Base-by-base conservation (phyloP, 2,888 invertebrate genomes). In the Dryocosmus kuriphilus region DNA sequence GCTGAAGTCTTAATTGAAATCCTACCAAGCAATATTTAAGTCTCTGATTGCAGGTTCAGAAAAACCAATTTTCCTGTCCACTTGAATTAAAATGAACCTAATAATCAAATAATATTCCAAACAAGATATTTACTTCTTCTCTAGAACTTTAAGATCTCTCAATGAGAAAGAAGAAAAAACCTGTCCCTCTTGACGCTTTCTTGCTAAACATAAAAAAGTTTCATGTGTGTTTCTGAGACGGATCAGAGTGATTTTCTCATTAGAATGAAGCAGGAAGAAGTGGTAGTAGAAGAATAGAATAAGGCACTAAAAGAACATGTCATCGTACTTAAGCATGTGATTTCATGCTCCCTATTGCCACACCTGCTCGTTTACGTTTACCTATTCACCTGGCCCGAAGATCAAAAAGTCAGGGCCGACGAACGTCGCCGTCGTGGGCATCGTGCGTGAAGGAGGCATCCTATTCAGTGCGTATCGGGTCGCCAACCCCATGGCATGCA, bases 401-500 rank as follows among this genome's bases (percentile, higher is more conserved):
- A 80, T 82, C 82, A 75, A 51, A 76, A 65, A 82, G 80, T 80
- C 81, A 80, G 75, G 80, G 81, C 77, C 80, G 35, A 76, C 46
- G 67, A 38, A 46, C 67, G 46, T 30, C 41, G 46, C 27, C 16
- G 38, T 24, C 46, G 76, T 73, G 82, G 46, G 76, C 77, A 81
- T 79, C 27, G 81, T 82, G 81, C 80, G 83, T 80, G 79, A 83
- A 83, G 80, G 80, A 83, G 81, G 79, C 77, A 60, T 79, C 80
- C 63, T 73, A 46, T 67, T 80, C 65, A 35, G 75, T 55, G 71
- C 55, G 71, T 24, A 77, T 41, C 61, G 77, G 82, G 80, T 82
- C 85, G 81, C 80, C 83, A 83, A 83, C 83, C 83, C 82, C 82
- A 75, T 77, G 30, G 75, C 80, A 80, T 76, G 79, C 79, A 77